Evolutionary conservation across 2,113 vertebrate species (phyloP).

Genomic region (Alectura lathami): DNA sequence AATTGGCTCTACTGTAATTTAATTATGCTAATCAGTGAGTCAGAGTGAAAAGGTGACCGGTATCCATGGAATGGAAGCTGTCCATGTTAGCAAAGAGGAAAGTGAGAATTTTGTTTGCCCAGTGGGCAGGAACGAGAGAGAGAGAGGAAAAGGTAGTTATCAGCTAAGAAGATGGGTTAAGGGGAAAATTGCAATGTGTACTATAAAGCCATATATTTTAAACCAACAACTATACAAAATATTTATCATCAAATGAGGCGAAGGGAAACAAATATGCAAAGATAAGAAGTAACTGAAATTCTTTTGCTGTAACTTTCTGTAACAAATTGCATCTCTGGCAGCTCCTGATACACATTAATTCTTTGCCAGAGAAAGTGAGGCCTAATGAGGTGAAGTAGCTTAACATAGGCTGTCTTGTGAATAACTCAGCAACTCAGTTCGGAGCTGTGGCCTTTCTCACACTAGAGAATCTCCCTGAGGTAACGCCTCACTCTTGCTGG

Average conservation of each 20-base stretch:
- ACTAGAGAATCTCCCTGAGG: not conserved
- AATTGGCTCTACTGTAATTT: rapidly evolving
- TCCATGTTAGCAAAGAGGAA: not conserved
- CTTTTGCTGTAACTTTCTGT: not conserved
- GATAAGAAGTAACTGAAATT: not conserved
- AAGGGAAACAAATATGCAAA: not conserved
- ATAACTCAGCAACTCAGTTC: not conserved
- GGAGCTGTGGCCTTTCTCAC: not conserved
- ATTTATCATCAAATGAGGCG: not conserved
- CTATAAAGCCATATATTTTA: not conserved
- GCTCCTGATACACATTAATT: not conserved
- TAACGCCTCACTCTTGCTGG: not conserved
- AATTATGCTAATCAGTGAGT: constrained; percentile 13
- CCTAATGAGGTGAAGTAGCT: not conserved
- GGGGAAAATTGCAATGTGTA: not conserved
- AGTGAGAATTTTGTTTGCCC: not conserved
- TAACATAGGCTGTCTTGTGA: not conserved
- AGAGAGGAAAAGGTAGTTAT: not conserved
- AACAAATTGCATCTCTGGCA: not conserved
- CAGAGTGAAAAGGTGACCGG: not conserved
- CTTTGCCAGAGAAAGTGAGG: not conserved
- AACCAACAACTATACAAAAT: not conserved
- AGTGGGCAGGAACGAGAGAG: not conserved
- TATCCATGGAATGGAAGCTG: not conserved
- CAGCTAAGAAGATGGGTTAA: not conserved